phyloP scores from a whole-genome alignment of 92 coral and sea anemone species.

The Palythoa heliodiscus region DNA sequence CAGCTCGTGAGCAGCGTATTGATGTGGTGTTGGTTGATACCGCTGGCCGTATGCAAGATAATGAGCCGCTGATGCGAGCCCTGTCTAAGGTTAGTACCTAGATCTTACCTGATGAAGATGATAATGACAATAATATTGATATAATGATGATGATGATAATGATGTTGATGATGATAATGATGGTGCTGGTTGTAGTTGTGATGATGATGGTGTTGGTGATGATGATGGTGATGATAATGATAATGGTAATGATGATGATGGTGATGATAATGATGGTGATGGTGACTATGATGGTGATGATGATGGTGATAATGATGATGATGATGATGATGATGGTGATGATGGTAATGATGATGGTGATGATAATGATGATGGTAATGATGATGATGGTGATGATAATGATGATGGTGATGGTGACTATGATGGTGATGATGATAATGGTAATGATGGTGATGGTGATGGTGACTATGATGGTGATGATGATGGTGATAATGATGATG shows the following conservation, averaged over 20 bases:
- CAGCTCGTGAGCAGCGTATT: conserved; percentile 96
- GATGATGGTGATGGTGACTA: background rate
- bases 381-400: background rate
- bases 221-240: background rate
- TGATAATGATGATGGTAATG: background rate
- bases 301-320: background rate
- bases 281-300: background rate
- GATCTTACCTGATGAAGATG: background rate
- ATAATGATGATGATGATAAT: background rate
- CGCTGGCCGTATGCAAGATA: conserved; percentile 99
- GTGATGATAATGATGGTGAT: background rate
- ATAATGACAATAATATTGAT: background rate
- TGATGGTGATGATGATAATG: background rate
- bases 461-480: background rate
- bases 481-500: background rate
- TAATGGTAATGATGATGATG: background rate
- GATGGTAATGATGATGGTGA: no score
- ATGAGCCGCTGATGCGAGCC: conserved; percentile 97
- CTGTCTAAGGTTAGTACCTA: conserved; percentile 79
- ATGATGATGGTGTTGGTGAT: no score
- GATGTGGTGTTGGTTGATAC: conserved; percentile 98
- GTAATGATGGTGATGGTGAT: background rate
- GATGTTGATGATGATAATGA: background rate
- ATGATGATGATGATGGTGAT: background rate
- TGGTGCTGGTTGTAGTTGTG: background rate